phyloP scores from a whole-genome alignment of 2,888 invertebrate species.

The Napeogenes inachia region DNA sequence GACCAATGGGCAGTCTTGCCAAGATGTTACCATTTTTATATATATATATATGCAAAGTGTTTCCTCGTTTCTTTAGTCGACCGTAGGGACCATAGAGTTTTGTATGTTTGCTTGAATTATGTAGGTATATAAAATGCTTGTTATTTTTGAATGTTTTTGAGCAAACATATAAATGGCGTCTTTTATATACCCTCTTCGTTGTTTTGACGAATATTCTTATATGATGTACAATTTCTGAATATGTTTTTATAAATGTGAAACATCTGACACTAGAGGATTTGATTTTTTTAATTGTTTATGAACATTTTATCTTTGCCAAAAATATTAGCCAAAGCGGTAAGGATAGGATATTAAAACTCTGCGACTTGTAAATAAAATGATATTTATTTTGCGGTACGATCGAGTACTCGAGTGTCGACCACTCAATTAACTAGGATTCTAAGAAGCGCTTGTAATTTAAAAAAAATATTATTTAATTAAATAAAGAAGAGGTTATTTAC shows the following conservation, averaged over 20 bases:
- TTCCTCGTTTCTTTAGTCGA: slow-evolving; percentile 27
- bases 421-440: background rate
- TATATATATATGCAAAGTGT: slow-evolving; percentile 16
- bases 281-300: slow-evolving; percentile 31
- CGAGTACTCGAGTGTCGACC: slow-evolving; percentile 42
- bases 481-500: slow-evolving; percentile 1
- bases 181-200: slow-evolving; percentile 51
- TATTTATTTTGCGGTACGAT: slow-evolving; percentile 25
- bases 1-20: background rate
- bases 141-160: slow-evolving; percentile 18
- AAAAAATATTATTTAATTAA: background rate
- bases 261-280: slow-evolving; percentile 50
- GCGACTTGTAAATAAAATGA: slow-evolving; percentile 6
- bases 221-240: slow-evolving; percentile 51
- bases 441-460: background rate
- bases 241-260: slow-evolving; percentile 35
- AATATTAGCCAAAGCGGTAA: slow-evolving; percentile 63
- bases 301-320: slow-evolving; percentile 61
- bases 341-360: slow-evolving; percentile 7
- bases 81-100: slow-evolving; percentile 71
- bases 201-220: slow-evolving; percentile 55
- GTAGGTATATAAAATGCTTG: slow-evolving; percentile 2
- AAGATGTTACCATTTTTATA: slow-evolving; percentile 12
- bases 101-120: slow-evolving; percentile 46
- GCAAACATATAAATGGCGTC: slow-evolving; percentile 50